phyloP scores from a whole-genome alignment of 2,888 invertebrate species.

The Vannuccia rotundouncinata region DNA sequence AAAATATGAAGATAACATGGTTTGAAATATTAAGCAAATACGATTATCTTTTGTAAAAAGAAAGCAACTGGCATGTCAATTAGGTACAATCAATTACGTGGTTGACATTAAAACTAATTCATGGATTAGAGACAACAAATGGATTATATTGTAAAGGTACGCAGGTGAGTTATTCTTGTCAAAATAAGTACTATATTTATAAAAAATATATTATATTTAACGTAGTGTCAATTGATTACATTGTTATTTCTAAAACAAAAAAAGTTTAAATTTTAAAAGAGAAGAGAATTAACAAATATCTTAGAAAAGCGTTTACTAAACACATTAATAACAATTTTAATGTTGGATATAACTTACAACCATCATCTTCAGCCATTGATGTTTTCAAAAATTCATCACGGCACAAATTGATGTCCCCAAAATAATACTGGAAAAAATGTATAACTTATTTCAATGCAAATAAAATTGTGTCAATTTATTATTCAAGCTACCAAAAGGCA shows the following conservation, averaged over 20 bases:
- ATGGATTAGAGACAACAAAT: no score
- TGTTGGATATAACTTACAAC: constrained; percentile 52
- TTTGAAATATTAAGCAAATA: no score
- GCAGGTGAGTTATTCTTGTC: no score
- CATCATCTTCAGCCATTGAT: constrained; percentile 75
- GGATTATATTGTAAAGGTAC: no score
- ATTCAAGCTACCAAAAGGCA: no score
- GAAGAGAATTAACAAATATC: neutral
- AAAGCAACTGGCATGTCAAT: no score
- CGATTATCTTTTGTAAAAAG: no score
- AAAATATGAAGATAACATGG: no score
- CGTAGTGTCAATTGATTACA: neutral
- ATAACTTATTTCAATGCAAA: neutral
- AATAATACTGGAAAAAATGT: constrained; percentile 63
- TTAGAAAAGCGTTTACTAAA: neutral
- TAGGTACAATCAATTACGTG: no score
- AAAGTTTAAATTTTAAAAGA: neutral
- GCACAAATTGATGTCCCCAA: constrained; percentile 83
- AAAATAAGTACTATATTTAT: neutral
- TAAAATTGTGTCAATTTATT: no score
- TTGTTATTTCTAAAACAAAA: neutral
- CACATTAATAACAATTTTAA: neutral
- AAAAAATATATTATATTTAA: neutral
- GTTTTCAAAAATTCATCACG: constrained; percentile 86
- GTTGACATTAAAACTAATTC: no score